Conservation (phyloP, 2,113 vertebrate genomes). For the Carlito syrichta region DNA sequence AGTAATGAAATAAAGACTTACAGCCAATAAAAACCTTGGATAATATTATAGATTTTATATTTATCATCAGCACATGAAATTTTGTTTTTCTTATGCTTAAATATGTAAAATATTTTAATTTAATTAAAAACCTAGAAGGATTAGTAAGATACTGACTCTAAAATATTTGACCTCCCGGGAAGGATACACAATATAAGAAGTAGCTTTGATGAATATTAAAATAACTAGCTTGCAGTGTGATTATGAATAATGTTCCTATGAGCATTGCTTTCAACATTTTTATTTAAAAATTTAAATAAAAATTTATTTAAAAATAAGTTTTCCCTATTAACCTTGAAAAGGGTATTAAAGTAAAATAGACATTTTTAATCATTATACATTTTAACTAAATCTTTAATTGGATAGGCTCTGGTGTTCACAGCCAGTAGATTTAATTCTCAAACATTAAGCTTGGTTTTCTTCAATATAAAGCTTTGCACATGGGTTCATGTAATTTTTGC, state of each 20-base stretch:
- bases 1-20: background rate
- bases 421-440: background rate
- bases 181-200: background rate
- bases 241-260: background rate
- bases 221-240: background rate
- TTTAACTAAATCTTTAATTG: constrained; percentile 56
- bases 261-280: constrained; percentile 32
- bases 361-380: constrained; percentile 40
- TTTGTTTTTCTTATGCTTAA: background rate
- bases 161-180: background rate
- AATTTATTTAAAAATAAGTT: constrained; percentile 61
- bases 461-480: background rate
- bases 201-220: background rate
- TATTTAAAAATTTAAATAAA: constrained; percentile 66
- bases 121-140: background rate
- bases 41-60: background rate
- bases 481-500: background rate
- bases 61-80: background rate
- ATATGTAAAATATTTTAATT: background rate
- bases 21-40: background rate
- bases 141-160: background rate
- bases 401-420: constrained; percentile 37
- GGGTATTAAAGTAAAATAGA: constrained; percentile 43
- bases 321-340: constrained; percentile 47
- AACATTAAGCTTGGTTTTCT: background rate